A percentile compares a stretch with the other conserved stretches of the same genome.
phyloP scores from a whole-genome alignment of 2,113 vertebrate species.

The Genyomyrus donnyi region DNA sequence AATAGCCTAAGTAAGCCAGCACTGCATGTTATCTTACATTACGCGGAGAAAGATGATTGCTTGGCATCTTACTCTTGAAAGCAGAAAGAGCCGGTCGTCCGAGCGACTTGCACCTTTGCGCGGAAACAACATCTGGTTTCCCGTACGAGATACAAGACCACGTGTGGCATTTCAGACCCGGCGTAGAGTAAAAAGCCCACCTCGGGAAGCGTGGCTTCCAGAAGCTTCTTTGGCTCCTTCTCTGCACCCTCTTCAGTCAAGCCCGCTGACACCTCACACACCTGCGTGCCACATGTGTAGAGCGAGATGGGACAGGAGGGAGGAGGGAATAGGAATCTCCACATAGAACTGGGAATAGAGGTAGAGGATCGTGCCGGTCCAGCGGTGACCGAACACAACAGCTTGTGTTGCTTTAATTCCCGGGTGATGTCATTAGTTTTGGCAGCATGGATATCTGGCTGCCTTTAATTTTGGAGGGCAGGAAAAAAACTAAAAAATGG shows the following conservation, averaged over 20 bases:
- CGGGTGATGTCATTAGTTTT: slow-evolving; percentile 63
- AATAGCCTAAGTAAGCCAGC: not conserved
- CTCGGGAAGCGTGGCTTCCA: not conserved
- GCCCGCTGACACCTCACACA: not conserved
- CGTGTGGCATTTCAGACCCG: not conserved
- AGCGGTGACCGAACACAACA: not conserved
- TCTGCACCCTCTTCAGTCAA: not conserved
- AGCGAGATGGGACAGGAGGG: not conserved
- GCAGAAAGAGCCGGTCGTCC: not conserved
- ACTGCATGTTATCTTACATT: not conserved
- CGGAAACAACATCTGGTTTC: not conserved
- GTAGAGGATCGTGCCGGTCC: not conserved
- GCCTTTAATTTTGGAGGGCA: slow-evolving; percentile 34
- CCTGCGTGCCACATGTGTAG: not conserved
- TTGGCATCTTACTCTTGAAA: not conserved
- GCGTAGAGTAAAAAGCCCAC: not conserved
- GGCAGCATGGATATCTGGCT: slow-evolving; percentile 38
- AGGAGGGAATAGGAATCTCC: not conserved
- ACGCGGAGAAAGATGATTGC: not conserved
- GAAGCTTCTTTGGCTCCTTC: not conserved
- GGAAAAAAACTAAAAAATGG: not conserved
- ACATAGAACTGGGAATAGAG: not conserved
- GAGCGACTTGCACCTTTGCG: not conserved
- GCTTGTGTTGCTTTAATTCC: slow-evolving; percentile 49
- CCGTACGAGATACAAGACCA: not conserved